These are phyloP conservation scores for Cliona cf. orientalis DNA, from an alignment of 37 sponge, comb jelly and placozoan species.

Conservation along the genomic window DNA sequence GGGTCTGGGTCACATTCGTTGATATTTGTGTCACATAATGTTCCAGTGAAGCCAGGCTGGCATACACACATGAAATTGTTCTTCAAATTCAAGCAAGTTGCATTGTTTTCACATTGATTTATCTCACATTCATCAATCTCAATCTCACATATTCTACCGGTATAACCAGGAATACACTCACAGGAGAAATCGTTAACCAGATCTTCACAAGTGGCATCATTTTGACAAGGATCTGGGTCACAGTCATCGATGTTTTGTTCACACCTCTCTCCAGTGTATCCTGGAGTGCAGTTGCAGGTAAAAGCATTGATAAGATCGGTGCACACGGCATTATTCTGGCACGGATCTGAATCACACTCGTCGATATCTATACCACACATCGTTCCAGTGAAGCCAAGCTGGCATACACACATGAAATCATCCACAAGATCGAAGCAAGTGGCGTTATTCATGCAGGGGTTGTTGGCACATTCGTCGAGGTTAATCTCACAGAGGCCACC, in stretches of 20 bases:
- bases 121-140: constrained; percentile 55
- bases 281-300: constrained; percentile 67
- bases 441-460: constrained; percentile 55
- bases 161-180: constrained; percentile 52
- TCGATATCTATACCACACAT: constrained; percentile 51
- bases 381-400: constrained; percentile 29
- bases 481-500: constrained; percentile 30
- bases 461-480: neutral
- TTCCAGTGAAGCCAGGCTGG: constrained; percentile 48
- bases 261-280: constrained; percentile 70
- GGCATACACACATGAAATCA: constrained; percentile 31
- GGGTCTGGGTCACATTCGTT: constrained; percentile 40
- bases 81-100: constrained; percentile 7
- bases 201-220: constrained; percentile 25
- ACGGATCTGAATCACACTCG: constrained; percentile 25
- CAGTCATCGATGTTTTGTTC: constrained; percentile 51
- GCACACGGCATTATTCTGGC: constrained; percentile 43
- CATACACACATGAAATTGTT: constrained; percentile 24
- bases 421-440: constrained; percentile 11
- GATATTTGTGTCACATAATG: constrained; percentile 9
- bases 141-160: constrained; percentile 50
- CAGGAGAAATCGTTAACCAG: constrained; percentile 27
- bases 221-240: constrained; percentile 29
- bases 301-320: constrained; percentile 11
- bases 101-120: constrained; percentile 50